Percentiles rank a stretch among this genome's conserved stretches.
phyloP scores from a whole-genome alignment of 2,797 vertebrate genomes.

The Myotis planiceps region DNA sequence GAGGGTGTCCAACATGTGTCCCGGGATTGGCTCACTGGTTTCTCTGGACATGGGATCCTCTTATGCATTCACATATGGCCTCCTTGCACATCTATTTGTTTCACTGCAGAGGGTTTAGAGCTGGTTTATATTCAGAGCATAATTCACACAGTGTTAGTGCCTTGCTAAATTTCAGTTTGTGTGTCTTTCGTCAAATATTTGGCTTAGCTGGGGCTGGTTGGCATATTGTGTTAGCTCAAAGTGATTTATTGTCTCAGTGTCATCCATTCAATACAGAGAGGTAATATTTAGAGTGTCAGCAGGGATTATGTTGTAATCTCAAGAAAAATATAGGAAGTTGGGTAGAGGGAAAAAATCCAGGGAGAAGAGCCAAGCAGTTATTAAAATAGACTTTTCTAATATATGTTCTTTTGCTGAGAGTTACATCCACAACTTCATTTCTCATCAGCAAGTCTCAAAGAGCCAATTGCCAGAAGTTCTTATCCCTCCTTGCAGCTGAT shows the following conservation, averaged over 20 bases:
- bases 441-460: slow-evolving; percentile 65
- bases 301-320: slow-evolving; percentile 84
- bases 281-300: slow-evolving; percentile 84
- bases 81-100: neutral
- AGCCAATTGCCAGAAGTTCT: slow-evolving; percentile 73
- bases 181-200: slow-evolving; percentile 85
- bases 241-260: slow-evolving; percentile 83
- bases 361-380: slow-evolving; percentile 58
- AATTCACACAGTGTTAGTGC: slow-evolving; percentile 77
- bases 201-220: slow-evolving; percentile 82
- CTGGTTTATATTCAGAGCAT: slow-evolving; percentile 68
- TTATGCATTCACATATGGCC: neutral
- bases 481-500: slow-evolving; percentile 75
- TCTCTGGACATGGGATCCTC: neutral
- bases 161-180: slow-evolving; percentile 85
- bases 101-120: slow-evolving; percentile 28
- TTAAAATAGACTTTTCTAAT: slow-evolving; percentile 68
- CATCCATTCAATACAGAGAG: slow-evolving; percentile 79
- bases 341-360: slow-evolving; percentile 13
- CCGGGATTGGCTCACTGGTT: neutral
- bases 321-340: slow-evolving; percentile 76
- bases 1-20: neutral
- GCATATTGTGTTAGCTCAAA: slow-evolving; percentile 82
- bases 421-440: slow-evolving; percentile 74
- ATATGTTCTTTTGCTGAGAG: slow-evolving; percentile 43